Conservation (phyloP, 2,113 vertebrate genomes). For the Nycticebus coucang region DNA sequence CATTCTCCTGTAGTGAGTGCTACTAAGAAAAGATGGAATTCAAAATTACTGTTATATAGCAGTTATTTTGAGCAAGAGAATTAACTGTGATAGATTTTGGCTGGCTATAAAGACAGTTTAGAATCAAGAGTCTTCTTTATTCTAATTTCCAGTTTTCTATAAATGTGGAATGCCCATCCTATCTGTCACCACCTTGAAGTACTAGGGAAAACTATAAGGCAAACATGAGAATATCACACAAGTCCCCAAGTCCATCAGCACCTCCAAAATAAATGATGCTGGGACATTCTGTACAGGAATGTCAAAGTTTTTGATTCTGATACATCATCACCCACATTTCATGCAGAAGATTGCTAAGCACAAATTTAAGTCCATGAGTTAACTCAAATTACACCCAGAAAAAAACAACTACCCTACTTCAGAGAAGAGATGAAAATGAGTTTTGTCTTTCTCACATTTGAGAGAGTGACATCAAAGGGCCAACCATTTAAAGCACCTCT, state of each 20-base stretch:
- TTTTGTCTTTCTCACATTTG: background rate
- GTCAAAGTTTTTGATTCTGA: background rate
- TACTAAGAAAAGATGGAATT: background rate
- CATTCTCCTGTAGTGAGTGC: background rate
- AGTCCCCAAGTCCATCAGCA: background rate
- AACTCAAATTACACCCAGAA: background rate
- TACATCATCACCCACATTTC: background rate
- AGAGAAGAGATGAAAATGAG: slow-evolving; percentile 1
- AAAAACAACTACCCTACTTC: background rate
- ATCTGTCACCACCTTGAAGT: background rate
- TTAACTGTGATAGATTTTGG: background rate
- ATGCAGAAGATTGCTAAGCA: background rate
- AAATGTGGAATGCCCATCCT: background rate
- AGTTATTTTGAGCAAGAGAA: background rate
- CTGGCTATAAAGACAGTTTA: background rate
- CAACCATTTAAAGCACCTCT: background rate
- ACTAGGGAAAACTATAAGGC: background rate
- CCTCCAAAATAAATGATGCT: background rate
- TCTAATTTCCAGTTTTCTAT: background rate
- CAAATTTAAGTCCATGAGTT: background rate
- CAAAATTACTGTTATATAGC: background rate
- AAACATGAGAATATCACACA: background rate
- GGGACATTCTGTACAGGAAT: background rate
- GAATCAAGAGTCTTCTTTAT: background rate
- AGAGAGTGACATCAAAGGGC: background rate